A percentile compares a stretch with the other conserved stretches of the same genome.
Evolutionary conservation across 2,113 vertebrate genomes (phyloP).

Genomic region (Trichomycterus rosablanca): DNA sequence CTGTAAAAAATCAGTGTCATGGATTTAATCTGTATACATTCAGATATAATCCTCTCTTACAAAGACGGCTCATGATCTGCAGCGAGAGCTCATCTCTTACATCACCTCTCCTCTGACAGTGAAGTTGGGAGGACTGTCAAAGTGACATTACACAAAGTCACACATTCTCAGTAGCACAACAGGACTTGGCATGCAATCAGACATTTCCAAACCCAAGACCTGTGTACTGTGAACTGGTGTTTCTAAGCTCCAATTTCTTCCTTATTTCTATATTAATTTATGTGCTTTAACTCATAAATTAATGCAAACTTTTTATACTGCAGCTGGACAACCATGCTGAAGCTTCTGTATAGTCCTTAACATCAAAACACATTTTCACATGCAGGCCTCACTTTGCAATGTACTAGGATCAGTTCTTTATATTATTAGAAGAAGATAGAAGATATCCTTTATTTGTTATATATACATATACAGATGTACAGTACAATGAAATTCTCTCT

Average conservation of each 20-base stretch:
- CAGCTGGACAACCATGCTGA: too few relatives aligned
- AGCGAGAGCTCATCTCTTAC: conserved; percentile 22
- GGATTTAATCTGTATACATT: neutral
- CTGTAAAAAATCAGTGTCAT: neutral
- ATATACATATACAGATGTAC: too few relatives aligned
- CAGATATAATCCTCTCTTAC: conserved; percentile 34
- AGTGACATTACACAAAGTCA: conserved; percentile 18
- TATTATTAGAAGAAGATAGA: too few relatives aligned
- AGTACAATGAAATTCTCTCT: too few relatives aligned
- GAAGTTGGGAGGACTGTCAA: conserved; percentile 5
- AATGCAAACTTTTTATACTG: too few relatives aligned
- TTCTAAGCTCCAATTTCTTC: neutral
- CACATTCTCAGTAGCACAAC: conserved; percentile 7
- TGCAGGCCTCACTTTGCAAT: too few relatives aligned
- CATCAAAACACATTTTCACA: too few relatives aligned
- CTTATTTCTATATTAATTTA: neutral
- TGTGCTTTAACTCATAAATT: neutral
- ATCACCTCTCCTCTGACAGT: conserved; percentile 12
- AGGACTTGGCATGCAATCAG: neutral
- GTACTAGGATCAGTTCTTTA: too few relatives aligned
- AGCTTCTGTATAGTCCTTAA: too few relatives aligned
- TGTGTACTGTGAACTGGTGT: conserved; percentile 1
- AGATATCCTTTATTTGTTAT: too few relatives aligned
- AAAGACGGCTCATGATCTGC: neutral
- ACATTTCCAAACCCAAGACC: neutral